These are phyloP conservation scores for Quadriops clusia DNA, from an alignment of 2,888 invertebrate species.

Conservation along the genomic window DNA sequence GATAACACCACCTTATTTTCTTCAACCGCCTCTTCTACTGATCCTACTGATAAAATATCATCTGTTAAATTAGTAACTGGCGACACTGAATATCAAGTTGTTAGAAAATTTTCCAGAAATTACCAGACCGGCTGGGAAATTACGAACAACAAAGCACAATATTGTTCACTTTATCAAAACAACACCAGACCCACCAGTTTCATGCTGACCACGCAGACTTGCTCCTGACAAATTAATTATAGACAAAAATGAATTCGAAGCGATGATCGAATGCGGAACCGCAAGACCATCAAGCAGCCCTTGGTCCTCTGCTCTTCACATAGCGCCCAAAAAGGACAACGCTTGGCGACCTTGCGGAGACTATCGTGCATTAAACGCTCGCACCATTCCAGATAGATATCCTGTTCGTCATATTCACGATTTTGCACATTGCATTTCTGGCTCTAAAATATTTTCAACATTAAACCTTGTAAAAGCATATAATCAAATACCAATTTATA, in stretches of 20 bases:
- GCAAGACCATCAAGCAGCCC: slow-evolving; percentile 19
- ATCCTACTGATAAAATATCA: slow-evolving; percentile 1
- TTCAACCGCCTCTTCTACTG: no score
- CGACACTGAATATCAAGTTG: background rate
- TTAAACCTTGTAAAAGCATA: slow-evolving; percentile 29
- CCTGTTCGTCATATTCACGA: slow-evolving; percentile 17
- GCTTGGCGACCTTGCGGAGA: slow-evolving; percentile 18
- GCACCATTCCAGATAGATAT: slow-evolving; percentile 17
- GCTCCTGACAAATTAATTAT: slow-evolving; percentile 18
- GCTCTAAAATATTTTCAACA: slow-evolving; percentile 12
- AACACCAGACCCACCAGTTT: slow-evolving; percentile 20
- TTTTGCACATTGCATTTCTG: slow-evolving; percentile 12
- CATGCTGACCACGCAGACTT: slow-evolving; percentile 21
- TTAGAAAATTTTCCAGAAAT: background rate
- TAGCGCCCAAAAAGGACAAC: slow-evolving; percentile 20
- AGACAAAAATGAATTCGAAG: slow-evolving; percentile 21
- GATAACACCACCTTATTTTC: no score
- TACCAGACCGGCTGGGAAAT: slow-evolving; percentile 2
- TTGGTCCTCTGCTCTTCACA: slow-evolving; percentile 22
- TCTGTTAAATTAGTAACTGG: background rate
- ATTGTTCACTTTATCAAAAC: background rate
- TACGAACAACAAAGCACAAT: no score
- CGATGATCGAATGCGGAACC: slow-evolving; percentile 20
- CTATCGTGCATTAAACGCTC: slow-evolving; percentile 17
- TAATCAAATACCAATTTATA: slow-evolving; percentile 27